Percentiles rank a stretch among this genome's conserved stretches.
These are phyloP conservation scores for Morone chrysops DNA, from an alignment of 2,113 vertebrate species.

Conservation along the genomic window DNA sequence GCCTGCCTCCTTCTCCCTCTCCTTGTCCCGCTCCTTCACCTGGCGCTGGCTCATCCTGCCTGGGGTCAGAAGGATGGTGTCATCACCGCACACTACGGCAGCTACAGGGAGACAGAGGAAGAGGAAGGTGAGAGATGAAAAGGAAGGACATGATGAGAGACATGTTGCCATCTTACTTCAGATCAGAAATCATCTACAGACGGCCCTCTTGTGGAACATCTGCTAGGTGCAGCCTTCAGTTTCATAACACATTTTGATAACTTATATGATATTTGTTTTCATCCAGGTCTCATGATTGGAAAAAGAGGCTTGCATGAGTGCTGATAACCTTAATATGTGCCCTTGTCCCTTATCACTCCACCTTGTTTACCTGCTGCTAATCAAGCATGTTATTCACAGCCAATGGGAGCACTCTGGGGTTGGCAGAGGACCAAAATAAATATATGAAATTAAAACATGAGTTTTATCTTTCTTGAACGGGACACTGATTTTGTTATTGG, in stretches of 20 bases:
- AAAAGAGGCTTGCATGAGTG: conserved; percentile 16
- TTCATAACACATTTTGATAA: conserved; percentile 31
- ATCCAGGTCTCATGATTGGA: conserved; percentile 8
- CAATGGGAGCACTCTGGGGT: neutral
- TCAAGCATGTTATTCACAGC: conserved; percentile 12
- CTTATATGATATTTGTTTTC: conserved; percentile 31
- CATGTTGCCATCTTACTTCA: conserved; percentile 25
- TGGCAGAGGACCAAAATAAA: neutral
- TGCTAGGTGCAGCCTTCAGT: conserved; percentile 16
- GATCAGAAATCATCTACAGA: conserved; percentile 12
- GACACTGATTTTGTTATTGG: neutral
- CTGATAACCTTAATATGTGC: conserved; percentile 15
- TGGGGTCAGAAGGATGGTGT: conserved; percentile 88
- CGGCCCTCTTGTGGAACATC: conserved; percentile 32
- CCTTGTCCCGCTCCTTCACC: conserved; percentile 82
- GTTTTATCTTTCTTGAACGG: neutral
- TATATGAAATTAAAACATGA: neutral
- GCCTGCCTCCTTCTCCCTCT: conserved; percentile 87
- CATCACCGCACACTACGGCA: conserved; percentile 88
- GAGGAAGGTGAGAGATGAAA: conserved; percentile 1
- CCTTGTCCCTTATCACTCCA: neutral
- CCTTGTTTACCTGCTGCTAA: conserved; percentile 32
- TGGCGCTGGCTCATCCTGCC: conserved; percentile 96
- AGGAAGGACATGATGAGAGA: conserved; percentile 6
- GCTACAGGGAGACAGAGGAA: conserved; percentile 68